Percentiles rank a stretch among this genome's conserved stretches.
Evolutionary conservation across 2,113 vertebrate species (phyloP).

Genomic region (Furnarius figulus): DNA sequence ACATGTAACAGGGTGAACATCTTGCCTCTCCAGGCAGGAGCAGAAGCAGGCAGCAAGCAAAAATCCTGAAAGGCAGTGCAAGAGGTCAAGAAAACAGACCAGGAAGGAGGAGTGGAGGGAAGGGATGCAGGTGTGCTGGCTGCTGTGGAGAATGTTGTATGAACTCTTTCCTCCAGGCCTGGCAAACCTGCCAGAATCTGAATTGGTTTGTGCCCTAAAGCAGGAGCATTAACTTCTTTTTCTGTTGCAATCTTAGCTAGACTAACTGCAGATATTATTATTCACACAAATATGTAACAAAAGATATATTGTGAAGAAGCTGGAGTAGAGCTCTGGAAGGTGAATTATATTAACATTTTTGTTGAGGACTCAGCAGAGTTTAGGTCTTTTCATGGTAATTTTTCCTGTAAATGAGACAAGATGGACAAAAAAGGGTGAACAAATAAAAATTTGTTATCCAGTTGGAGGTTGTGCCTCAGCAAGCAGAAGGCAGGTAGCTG

Average conservation of each 20-base stretch:
- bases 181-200: not conserved
- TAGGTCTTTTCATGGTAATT: not conserved
- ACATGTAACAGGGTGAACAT: not conserved
- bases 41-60: not conserved
- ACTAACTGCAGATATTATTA: not conserved
- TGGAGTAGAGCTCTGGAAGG: slow-evolving; percentile 16
- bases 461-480: not conserved
- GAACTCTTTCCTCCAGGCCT: not conserved
- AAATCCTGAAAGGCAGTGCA: not conserved
- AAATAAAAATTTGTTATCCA: not conserved
- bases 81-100: not conserved
- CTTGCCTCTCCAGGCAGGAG: not conserved
- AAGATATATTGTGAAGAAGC: not conserved
- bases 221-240: not conserved
- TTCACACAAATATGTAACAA: slow-evolving; percentile 13
- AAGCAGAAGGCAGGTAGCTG: not conserved
- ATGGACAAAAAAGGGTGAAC: not conserved
- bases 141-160: not conserved
- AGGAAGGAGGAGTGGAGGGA: not conserved
- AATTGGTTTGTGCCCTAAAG: not conserved
- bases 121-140: not conserved
- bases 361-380: not conserved
- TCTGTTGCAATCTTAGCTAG: not conserved
- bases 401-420: not conserved
- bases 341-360: slow-evolving; percentile 34